Conservation (phyloP, 2,797 vertebrate species). For the Lutjanus argentimaculatus region DNA sequence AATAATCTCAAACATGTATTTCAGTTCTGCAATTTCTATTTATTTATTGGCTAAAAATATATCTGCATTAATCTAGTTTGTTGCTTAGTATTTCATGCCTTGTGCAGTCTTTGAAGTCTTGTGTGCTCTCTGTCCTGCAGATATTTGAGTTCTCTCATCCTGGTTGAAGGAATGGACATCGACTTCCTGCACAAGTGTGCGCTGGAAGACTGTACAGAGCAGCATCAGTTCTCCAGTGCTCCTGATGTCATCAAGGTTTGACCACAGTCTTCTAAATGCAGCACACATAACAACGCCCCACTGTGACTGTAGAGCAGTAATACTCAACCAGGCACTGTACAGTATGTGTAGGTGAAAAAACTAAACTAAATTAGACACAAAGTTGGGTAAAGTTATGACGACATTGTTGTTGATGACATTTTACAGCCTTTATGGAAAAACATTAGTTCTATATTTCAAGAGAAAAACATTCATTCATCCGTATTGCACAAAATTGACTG, state of each 20-base stretch:
- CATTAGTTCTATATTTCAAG: neutral
- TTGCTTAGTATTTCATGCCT: neutral
- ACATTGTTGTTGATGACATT: no score
- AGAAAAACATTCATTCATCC: neutral
- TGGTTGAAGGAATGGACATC: slow-evolving; percentile 98
- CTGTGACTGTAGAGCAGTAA: neutral
- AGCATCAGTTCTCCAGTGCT: slow-evolving; percentile 91
- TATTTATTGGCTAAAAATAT: no score
- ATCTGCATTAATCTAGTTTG: neutral
- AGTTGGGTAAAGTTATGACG: no score
- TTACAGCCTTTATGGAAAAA: neutral
- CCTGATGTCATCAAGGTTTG: slow-evolving; percentile 90
- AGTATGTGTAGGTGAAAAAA: neutral
- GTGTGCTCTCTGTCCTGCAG: slow-evolving; percentile 74
- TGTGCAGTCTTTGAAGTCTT: neutral
- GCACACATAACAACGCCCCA: neutral
- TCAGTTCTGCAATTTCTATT: no score
- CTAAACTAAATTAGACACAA: neutral
- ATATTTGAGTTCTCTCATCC: slow-evolving; percentile 94
- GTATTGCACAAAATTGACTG: neutral
- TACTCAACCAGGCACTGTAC: neutral
- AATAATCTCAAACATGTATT: no score
- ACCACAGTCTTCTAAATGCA: neutral
- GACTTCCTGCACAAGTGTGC: slow-evolving; percentile 96
- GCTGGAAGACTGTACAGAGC: slow-evolving; percentile 92